phyloP scores from a whole-genome alignment of 2,888 invertebrate genomes.

The Catocala sponsa region DNA sequence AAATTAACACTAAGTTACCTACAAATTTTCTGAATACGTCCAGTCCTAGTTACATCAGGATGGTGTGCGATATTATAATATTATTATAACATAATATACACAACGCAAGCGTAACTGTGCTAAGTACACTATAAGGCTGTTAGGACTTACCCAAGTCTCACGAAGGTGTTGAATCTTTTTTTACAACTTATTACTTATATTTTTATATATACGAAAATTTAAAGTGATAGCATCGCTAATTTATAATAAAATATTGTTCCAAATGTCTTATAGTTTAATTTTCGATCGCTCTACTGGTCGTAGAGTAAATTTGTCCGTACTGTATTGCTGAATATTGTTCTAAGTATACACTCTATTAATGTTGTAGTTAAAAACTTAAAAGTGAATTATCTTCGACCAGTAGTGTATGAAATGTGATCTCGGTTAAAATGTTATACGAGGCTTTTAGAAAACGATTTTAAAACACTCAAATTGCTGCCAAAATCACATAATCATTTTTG shows the following conservation, averaged over 20 bases:
- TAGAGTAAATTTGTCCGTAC: not conserved
- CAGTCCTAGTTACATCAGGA: too few species aligned
- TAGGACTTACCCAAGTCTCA: conserved; percentile 31
- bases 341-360: conserved; percentile 10
- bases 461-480: conserved; percentile 44
- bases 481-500: conserved; percentile 44
- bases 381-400: conserved; percentile 20
- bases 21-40: too few species aligned
- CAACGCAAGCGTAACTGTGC: conserved; percentile 24
- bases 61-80: not conserved
- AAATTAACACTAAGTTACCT: too few species aligned
- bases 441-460: conserved; percentile 25
- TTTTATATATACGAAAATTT: conserved; percentile 37
- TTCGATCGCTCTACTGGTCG: conserved; percentile 11
- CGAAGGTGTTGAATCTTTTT: conserved; percentile 38
- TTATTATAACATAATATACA: conserved; percentile 2
- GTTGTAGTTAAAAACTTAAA: conserved; percentile 13
- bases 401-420: conserved; percentile 39
- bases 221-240: conserved; percentile 35
- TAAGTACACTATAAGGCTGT: conserved; percentile 45
- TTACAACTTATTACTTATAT: conserved; percentile 30
- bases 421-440: conserved; percentile 32
- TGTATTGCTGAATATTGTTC: conserved; percentile 3
- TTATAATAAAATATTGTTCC: conserved; percentile 35
- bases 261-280: conserved; percentile 30